These are phyloP conservation scores for Glossophaga mutica DNA, from an alignment of 2,797 vertebrate genomes.

Conservation along the genomic window DNA sequence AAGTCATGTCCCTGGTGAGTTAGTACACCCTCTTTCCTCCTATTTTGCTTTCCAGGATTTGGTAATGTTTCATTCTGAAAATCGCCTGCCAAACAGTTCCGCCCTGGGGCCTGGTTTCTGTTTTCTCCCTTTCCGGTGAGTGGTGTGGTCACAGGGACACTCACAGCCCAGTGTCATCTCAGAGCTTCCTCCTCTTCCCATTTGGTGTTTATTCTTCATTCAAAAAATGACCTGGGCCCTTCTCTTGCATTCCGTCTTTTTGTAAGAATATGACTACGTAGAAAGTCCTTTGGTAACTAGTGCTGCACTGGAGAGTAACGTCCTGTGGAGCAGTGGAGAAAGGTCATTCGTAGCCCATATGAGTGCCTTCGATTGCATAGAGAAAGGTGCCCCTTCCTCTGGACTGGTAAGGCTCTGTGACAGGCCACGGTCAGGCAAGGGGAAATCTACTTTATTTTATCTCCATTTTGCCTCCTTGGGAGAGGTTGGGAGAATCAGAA, in stretches of 20 bases:
- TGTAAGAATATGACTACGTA: background rate
- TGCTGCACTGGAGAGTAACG: background rate
- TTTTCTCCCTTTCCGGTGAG: background rate
- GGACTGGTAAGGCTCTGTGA: background rate
- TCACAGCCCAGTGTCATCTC: background rate
- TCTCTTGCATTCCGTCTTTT: background rate
- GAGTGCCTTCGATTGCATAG: background rate
- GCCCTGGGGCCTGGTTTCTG: background rate
- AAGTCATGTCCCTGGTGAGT: conserved; percentile 21
- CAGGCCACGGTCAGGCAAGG: background rate
- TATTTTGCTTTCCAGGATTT: background rate
- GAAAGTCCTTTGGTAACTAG: background rate
- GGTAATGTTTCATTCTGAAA: background rate
- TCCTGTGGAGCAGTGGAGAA: background rate
- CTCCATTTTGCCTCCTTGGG: background rate
- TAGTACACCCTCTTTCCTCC: background rate
- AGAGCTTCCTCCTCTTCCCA: background rate
- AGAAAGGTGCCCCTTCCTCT: background rate
- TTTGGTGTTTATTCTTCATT: background rate
- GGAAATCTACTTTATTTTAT: background rate
- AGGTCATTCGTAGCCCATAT: background rate
- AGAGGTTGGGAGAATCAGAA: background rate
- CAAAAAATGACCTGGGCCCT: background rate
- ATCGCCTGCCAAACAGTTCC: background rate
- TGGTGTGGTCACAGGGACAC: background rate